Percentiles rank a stretch among this genome's conserved stretches.
Evolutionary conservation across 2,113 vertebrate genomes (phyloP).

Genomic region (Prunella himalayana): DNA sequence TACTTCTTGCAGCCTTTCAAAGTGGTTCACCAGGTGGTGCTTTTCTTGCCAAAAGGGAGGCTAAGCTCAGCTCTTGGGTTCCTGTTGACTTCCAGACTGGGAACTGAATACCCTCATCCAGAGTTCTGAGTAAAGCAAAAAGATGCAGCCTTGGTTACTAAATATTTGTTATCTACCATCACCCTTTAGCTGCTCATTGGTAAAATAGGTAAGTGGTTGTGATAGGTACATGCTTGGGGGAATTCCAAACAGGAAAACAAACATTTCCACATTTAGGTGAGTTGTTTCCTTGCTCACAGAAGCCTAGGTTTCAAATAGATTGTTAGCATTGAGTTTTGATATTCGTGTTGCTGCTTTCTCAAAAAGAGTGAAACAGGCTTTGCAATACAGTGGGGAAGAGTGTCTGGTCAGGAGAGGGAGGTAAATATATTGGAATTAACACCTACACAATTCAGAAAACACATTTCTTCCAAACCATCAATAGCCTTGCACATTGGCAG

Average conservation of each 20-base stretch:
- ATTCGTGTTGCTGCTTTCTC: background rate
- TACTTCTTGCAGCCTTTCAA: background rate
- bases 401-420: background rate
- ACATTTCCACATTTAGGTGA: background rate
- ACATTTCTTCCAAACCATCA: background rate
- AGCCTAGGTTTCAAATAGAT: background rate
- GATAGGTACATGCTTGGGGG: background rate
- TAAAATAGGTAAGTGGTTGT: background rate
- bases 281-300: background rate
- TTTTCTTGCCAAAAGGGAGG: slow-evolving; percentile 6
- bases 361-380: background rate
- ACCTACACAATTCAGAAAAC: background rate
- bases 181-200: background rate
- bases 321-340: background rate
- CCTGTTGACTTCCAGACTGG: slow-evolving; percentile 7
- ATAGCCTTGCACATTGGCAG: background rate
- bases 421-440: background rate
- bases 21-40: background rate
- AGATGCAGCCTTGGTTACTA: background rate
- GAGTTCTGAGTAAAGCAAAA: background rate
- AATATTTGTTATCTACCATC: background rate
- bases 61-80: background rate
- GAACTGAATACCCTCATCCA: background rate
- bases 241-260: background rate
- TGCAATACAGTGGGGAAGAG: background rate